Evolutionary conservation across 2,797 vertebrate species (phyloP).

Genomic region (Mormyrops attenuatus): DNA sequence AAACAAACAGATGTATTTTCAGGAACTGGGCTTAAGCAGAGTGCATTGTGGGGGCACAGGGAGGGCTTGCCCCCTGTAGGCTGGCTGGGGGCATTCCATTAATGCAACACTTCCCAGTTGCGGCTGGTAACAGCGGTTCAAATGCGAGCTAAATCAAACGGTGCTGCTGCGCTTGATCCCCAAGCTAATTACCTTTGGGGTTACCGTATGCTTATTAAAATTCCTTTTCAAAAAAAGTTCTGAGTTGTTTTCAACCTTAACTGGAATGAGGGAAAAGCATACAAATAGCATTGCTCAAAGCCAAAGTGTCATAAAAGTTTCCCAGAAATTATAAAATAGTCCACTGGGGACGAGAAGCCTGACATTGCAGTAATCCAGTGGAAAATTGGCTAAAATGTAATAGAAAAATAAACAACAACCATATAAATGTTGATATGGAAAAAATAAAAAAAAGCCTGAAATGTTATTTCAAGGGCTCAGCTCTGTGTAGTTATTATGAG

Average conservation of each 20-base stretch:
- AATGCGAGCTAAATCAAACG: conserved; percentile 49
- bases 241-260: conserved; percentile 46
- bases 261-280: conserved; percentile 34
- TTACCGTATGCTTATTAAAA: conserved; percentile 58
- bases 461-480: conserved; percentile 41
- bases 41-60: conserved; percentile 19
- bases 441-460: conserved; percentile 29
- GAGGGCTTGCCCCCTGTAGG: conserved; percentile 34
- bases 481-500: conserved; percentile 10
- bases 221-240: conserved; percentile 39
- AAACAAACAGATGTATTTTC: conserved; percentile 57
- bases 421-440: conserved; percentile 40
- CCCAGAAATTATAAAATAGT: conserved; percentile 41
- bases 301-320: conserved; percentile 41
- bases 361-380: conserved; percentile 46
- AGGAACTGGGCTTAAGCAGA: conserved; percentile 37
- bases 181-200: conserved; percentile 59
- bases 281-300: conserved; percentile 38
- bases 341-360: conserved; percentile 36
- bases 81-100: conserved; percentile 49
- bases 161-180: conserved; percentile 47
- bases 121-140: conserved; percentile 47
- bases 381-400: conserved; percentile 50
- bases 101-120: conserved; percentile 47
- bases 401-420: conserved; percentile 45